phyloP scores from a whole-genome alignment of 2,113 vertebrate species.

The Melospiza melodia region DNA sequence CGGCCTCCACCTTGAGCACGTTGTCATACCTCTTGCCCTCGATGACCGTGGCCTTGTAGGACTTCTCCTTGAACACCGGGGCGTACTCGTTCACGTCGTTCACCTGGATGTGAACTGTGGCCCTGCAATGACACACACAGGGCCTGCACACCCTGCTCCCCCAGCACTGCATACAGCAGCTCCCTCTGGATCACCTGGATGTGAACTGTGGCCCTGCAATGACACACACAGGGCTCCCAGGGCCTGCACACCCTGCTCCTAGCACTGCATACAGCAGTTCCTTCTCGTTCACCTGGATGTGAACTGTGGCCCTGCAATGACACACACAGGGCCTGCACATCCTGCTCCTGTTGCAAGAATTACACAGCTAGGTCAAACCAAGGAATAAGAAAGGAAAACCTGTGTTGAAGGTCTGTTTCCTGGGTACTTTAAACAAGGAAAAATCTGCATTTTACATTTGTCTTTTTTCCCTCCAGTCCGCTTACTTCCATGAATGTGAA shows the following conservation, averaged over 20 bases:
- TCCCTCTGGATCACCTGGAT: constrained; percentile 51
- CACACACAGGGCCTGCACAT: neutral
- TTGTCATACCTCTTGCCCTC: constrained; percentile 89
- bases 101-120: constrained; percentile 96
- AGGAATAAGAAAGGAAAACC: neutral
- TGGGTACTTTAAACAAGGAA: neutral
- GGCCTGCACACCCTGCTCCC: no score
- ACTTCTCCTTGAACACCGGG: constrained; percentile 94
- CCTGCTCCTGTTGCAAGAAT: neutral
- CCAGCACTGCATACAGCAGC: neutral
- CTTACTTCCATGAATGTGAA: neutral
- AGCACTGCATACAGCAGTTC: neutral
- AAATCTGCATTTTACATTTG: neutral
- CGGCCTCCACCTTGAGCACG: constrained; percentile 90
- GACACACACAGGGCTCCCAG: no score
- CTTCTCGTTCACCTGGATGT: constrained; percentile 66
- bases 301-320: constrained; percentile 86
- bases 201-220: constrained; percentile 88
- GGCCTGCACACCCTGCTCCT: no score
- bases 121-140: constrained; percentile 70
- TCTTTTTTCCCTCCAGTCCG: neutral
- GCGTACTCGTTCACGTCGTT: constrained; percentile 95
- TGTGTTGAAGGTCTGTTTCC: neutral
- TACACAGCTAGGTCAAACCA: neutral
- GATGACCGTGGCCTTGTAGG: constrained; percentile 88